Percentiles rank a stretch among this genome's conserved stretches.
Conservation (phyloP, 2,797 vertebrate species). For the Crocidura indochinensis region DNA sequence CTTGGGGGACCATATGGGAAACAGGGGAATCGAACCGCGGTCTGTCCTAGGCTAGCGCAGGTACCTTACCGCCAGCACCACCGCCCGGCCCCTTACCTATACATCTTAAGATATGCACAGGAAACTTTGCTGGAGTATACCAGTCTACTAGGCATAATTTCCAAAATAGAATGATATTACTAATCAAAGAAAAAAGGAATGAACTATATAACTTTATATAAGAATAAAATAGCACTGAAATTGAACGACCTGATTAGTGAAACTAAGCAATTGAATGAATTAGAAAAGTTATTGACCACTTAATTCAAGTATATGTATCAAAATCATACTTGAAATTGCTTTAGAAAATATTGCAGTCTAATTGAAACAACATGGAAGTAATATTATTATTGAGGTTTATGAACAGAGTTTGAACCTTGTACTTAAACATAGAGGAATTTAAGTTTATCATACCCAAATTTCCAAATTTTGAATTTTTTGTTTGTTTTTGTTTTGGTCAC, state of each 20-base stretch:
- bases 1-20: too few relatives aligned
- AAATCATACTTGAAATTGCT: neutral
- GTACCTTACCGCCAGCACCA: too few relatives aligned
- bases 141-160: neutral
- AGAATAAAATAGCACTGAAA: slow-evolving; percentile 23
- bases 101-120: neutral
- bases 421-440: neutral
- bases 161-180: slow-evolving; percentile 41
- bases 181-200: slow-evolving; percentile 31
- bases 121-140: neutral
- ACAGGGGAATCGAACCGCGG: too few relatives aligned
- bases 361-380: neutral
- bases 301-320: neutral
- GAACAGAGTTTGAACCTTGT: slow-evolving; percentile 19
- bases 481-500: too few relatives aligned
- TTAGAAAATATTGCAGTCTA: neutral
- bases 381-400: neutral
- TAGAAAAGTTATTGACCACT: slow-evolving; percentile 18
- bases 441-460: neutral
- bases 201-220: neutral
- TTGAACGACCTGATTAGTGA: neutral
- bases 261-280: neutral
- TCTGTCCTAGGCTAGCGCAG: too few relatives aligned
- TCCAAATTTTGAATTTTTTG: neutral
- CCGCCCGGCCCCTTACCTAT: too few relatives aligned